Percentiles rank a stretch among this genome's conserved stretches.
Evolutionary conservation across 2,888 invertebrate genomes (phyloP).

Genomic region (Prosapia bicincta): DNA sequence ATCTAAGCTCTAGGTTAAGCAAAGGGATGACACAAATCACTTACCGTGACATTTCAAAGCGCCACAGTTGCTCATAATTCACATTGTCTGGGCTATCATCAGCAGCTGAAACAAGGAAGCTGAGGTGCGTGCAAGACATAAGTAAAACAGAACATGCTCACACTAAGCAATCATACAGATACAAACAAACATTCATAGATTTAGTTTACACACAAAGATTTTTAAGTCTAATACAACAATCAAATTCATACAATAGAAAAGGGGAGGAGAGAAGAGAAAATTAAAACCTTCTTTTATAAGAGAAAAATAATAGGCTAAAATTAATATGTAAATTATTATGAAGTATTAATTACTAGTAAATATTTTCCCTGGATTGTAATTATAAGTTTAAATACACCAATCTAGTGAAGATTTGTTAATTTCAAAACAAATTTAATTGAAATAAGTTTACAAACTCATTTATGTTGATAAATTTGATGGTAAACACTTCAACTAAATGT

Average conservation of each 20-base stretch:
- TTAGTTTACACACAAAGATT: not conserved
- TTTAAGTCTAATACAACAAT: not conserved
- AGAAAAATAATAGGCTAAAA: too few relatives aligned
- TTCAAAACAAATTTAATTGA: too few relatives aligned
- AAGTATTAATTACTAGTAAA: too few relatives aligned
- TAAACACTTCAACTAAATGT: too few relatives aligned
- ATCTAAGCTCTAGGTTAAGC: too few relatives aligned
- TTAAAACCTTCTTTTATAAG: conserved; percentile 12
- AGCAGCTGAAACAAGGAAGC: conserved; percentile 41
- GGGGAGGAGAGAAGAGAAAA: conserved; percentile 30
- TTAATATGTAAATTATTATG: too few relatives aligned
- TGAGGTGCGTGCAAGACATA: conserved; percentile 38
- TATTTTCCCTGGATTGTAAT: too few relatives aligned
- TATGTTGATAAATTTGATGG: too few relatives aligned
- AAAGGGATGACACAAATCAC: too few relatives aligned
- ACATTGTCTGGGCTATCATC: conserved; percentile 29
- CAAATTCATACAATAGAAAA: conserved; percentile 26
- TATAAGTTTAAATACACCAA: too few relatives aligned
- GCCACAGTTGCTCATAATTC: conserved; percentile 52
- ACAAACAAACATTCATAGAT: conserved; percentile 4
- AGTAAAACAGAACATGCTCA: conserved; percentile 32
- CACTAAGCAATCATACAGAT: conserved; percentile 31
- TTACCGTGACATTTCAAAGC: conserved; percentile 63
- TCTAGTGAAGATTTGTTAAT: too few relatives aligned
- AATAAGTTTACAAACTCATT: too few relatives aligned